Base-by-base conservation (phyloP, 2,888 invertebrate genomes). In the Drosophila algonquin region DNA sequence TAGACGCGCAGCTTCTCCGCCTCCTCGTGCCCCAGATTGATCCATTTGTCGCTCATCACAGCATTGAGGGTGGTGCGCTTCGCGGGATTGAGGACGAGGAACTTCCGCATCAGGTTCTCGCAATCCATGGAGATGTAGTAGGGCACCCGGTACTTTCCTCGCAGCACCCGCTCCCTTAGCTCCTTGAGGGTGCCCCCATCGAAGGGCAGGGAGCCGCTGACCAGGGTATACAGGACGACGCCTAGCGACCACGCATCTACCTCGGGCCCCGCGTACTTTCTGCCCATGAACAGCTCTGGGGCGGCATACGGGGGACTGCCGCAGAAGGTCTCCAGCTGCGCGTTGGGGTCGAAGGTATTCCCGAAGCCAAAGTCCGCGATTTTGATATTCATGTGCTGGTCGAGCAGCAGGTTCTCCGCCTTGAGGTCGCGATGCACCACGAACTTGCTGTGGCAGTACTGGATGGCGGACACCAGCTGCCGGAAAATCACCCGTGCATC, bases 81-180 rank as follows among this genome's bases (percentile, higher is more conserved):
- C 87, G 96, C 96, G 79, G 99, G 99, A 94, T 99, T 99, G 92
- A 99, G 95, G 87, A 99, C 99, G 90, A 99, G 95, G 94, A 99
- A 99, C 94, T 99, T 99, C 94, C 99, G 99, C 90, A 99, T 95
- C 83, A 99, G 95, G 93, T 98, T 98, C 94, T 99, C 99, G 93
- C 99, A 99, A 94, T 99, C 99, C 86, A 99, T 99, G 80, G 99
- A 99, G 98, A 99, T 99, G 94, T 99, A 99, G 95, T 99, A 99
- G 74, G 99, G 99, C 93, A 99, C 99, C 92, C 94, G 94, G 93
- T 99, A 99, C 93, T 99, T 99, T 83, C 99, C 99, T 78, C 99
- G 94, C 81, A 99, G 94, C 81, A 99, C 99, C 77, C 99, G 94
- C 93, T 99, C 99, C 84, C 99, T 93, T 71, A 99, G 94, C 92